phyloP scores from a whole-genome alignment of 1,140 invertebrate genomes.

The Listronotus bonariensis region DNA sequence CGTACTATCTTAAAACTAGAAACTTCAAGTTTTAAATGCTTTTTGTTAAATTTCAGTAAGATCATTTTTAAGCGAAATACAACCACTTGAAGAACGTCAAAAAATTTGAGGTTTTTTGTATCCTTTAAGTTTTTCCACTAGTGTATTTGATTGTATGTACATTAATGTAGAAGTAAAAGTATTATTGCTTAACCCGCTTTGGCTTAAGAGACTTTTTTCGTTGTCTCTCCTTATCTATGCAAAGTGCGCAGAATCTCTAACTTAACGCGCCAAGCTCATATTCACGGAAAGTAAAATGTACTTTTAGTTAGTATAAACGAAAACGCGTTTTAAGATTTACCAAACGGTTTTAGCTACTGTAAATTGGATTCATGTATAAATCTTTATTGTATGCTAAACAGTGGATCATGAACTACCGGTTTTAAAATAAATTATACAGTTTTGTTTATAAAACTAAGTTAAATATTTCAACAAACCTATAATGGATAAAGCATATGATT shows the following conservation, averaged over 20 bases:
- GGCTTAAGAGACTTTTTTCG: neutral
- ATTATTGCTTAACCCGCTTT: neutral
- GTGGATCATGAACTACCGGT: no score
- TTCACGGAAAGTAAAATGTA: constrained; percentile 17
- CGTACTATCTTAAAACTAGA: no score
- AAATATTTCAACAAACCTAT: no score
- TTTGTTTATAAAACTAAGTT: no score
- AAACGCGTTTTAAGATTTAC: constrained; percentile 5
- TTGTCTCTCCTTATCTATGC: neutral
- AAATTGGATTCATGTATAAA: neutral
- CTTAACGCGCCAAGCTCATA: constrained; percentile 1
- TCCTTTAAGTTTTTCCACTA: no score
- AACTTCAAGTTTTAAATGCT: no score
- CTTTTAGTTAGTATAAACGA: constrained; percentile 7
- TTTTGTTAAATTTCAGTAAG: no score
- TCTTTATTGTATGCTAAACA: neutral
- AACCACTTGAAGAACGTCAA: no score
- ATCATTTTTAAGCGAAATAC: no score
- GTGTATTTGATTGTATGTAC: neutral
- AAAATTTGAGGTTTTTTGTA: no score
- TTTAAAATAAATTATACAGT: no score
- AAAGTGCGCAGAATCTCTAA: neutral
- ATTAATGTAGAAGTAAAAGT: neutral
- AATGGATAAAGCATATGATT: constrained; percentile 37
- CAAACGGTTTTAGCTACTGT: neutral